A percentile compares a stretch with the other conserved stretches of the same genome.
Conservation (phyloP, 2,113 vertebrate genomes). For the Poecile atricapillus region DNA sequence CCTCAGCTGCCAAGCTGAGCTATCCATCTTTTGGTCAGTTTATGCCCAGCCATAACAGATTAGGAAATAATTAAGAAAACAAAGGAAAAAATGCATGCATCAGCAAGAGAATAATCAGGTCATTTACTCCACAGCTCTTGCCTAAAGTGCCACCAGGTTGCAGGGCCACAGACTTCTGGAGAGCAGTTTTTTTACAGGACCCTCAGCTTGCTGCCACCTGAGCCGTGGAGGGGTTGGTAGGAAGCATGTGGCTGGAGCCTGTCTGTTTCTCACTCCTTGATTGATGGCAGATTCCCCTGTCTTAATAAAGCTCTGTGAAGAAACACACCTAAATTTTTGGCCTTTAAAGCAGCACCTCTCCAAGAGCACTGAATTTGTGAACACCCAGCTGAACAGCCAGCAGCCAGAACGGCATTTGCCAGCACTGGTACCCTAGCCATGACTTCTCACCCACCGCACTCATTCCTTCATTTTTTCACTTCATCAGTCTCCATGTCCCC, state of each 20-base stretch:
- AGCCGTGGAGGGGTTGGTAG: accelerated
- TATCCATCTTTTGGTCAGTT: neutral
- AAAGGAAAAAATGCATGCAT: neutral
- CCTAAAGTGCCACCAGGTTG: neutral
- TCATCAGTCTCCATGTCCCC: accelerated
- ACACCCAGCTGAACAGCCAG: neutral
- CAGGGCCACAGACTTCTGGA: neutral
- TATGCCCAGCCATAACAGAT: neutral
- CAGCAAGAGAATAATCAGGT: neutral
- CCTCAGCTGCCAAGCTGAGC: neutral
- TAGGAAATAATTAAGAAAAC: neutral
- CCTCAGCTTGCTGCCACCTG: neutral
- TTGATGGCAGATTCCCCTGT: accelerated
- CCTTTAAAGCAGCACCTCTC: neutral
- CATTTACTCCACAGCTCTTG: neutral
- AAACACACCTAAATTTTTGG: neutral
- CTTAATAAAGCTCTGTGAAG: neutral
- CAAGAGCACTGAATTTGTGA: neutral
- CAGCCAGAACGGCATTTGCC: neutral
- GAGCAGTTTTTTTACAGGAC: neutral
- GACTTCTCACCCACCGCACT: neutral
- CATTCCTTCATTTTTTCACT: neutral
- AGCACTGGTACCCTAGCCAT: neutral
- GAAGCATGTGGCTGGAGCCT: neutral
- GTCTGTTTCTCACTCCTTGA: neutral